phyloP scores from a whole-genome alignment of 2,797 vertebrate genomes.

The Choloepus didactylus region DNA sequence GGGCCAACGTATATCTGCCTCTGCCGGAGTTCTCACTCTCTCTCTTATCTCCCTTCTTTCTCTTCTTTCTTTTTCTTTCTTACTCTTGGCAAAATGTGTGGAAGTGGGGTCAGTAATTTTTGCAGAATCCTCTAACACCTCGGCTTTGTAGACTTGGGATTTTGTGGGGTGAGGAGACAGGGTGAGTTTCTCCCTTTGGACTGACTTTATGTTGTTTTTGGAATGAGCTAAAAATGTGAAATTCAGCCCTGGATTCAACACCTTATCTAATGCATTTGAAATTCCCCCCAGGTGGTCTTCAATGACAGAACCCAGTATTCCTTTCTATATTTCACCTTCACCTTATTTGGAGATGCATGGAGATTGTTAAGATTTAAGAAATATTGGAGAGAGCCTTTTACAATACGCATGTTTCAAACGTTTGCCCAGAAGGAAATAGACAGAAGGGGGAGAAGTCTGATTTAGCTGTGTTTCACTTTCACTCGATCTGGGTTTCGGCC shows the following conservation, averaged over 20 bases:
- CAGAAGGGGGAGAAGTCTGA: accelerated
- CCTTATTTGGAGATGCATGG: background rate
- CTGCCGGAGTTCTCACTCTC: slow-evolving; percentile 83
- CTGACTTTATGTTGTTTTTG: background rate
- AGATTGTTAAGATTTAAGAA: slow-evolving; percentile 1
- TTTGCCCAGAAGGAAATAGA: background rate
- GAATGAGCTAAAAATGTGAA: slow-evolving; percentile 44
- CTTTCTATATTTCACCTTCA: slow-evolving; percentile 57
- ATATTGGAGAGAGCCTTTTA: background rate
- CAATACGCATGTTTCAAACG: background rate
- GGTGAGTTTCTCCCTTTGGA: slow-evolving; percentile 63
- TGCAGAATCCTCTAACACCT: slow-evolving; percentile 75
- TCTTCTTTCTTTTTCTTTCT: slow-evolving; percentile 1
- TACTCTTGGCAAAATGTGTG: slow-evolving; percentile 82
- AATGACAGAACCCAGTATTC: background rate
- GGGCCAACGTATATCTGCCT: slow-evolving; percentile 90
- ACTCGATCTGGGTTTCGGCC: accelerated
- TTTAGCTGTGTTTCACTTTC: accelerated
- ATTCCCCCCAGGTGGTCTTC: slow-evolving; percentile 62
- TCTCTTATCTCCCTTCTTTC: background rate
- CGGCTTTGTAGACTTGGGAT: slow-evolving; percentile 69
- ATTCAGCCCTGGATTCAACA: slow-evolving; percentile 65
- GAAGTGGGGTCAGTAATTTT: slow-evolving; percentile 83
- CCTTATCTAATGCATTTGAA: slow-evolving; percentile 28
- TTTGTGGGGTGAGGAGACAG: background rate